Conservation (phyloP, 2,888 invertebrate species). For the Plutella xylostella region DNA sequence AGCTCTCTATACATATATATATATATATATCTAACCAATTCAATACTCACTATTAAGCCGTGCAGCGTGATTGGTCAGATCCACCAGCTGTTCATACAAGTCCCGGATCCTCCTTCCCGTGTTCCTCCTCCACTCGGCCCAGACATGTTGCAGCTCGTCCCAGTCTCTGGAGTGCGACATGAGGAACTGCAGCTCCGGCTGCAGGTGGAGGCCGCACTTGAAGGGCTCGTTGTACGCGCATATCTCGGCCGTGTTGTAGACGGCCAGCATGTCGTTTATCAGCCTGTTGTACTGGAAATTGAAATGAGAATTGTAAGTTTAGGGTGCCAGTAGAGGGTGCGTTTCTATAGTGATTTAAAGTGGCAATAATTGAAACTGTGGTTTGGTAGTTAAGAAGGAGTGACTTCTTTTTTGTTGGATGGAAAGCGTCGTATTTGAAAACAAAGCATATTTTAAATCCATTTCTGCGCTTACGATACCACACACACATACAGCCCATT, state of each 20-base stretch:
- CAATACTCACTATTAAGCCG: conserved; percentile 79
- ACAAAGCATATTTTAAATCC: no score
- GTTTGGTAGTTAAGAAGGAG: no score
- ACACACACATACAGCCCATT: no score
- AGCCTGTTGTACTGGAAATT: conserved; percentile 91
- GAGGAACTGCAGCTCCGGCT: conserved; percentile 80
- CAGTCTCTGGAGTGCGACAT: conserved; percentile 85
- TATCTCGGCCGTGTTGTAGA: conserved; percentile 87
- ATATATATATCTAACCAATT: no score
- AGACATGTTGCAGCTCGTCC: conserved; percentile 88
- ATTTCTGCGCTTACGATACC: no score
- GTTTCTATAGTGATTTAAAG: no score
- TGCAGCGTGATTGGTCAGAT: conserved; percentile 84
- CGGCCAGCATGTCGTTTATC: conserved; percentile 89
- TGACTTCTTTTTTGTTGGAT: no score
- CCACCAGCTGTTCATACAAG: conserved; percentile 82
- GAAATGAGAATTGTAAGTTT: no score
- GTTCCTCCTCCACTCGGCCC: conserved; percentile 92
- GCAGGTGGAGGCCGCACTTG: conserved; percentile 82
- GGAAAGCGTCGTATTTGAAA: no score
- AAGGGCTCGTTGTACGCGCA: conserved; percentile 89
- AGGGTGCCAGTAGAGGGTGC: no score
- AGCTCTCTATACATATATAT: no score
- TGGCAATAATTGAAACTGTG: no score
- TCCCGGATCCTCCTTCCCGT: conserved; percentile 85